phyloP scores from a whole-genome alignment of 2,888 invertebrate genomes.

The Spilarctia lutea region DNA sequence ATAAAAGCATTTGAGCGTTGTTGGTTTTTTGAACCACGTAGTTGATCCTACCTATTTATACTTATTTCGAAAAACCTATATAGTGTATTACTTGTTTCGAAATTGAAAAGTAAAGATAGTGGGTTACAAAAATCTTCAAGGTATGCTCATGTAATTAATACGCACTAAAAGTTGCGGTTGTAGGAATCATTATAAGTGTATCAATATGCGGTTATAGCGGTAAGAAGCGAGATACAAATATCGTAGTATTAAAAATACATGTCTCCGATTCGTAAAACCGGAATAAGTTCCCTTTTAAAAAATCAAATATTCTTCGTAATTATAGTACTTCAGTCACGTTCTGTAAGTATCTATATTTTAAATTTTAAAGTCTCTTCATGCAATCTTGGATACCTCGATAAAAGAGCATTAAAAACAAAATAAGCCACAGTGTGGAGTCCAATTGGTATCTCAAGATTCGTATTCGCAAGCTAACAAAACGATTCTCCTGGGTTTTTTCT shows the following conservation, averaged over 20 bases:
- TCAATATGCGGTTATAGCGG: constrained; percentile 53
- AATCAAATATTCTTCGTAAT: constrained; percentile 24
- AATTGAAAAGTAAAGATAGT: neutral
- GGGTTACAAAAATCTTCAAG: neutral
- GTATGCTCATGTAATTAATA: constrained; percentile 29
- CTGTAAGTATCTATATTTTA: neutral
- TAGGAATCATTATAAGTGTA: constrained; percentile 62
- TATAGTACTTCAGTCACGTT: constrained; percentile 1
- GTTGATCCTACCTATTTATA: neutral
- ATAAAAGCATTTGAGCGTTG: neutral
- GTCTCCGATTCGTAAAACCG: constrained; percentile 29
- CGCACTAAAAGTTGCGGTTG: constrained; percentile 28
- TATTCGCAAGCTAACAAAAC: constrained; percentile 1
- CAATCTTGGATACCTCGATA: neutral
- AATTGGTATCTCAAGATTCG: neutral
- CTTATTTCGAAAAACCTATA: neutral
- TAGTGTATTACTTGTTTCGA: neutral
- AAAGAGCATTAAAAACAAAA: neutral
- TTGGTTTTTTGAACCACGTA: neutral
- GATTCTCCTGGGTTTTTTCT: neutral
- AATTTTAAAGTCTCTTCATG: neutral
- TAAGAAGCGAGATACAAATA: constrained; percentile 50
- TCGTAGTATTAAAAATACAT: constrained; percentile 30
- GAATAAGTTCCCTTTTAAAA: constrained; percentile 34
- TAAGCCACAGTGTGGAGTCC: neutral